phyloP scores from a whole-genome alignment of 2,113 vertebrate species.

The Anguilla rostrata region DNA sequence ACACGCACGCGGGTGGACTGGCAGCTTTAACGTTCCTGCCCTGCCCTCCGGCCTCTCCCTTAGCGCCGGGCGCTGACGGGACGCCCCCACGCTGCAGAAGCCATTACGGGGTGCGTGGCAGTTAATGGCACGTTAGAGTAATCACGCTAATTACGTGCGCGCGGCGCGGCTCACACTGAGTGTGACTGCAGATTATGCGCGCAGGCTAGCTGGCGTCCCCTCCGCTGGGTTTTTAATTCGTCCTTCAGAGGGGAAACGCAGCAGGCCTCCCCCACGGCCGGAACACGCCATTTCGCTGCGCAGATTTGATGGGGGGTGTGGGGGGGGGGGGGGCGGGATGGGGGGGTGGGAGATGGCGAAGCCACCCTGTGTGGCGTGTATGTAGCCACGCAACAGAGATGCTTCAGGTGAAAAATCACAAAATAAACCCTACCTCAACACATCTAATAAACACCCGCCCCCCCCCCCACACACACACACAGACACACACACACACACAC shows the following conservation, averaged over 20 bases:
- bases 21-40: background rate
- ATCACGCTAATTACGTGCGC: conserved; percentile 24
- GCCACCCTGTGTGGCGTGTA: background rate
- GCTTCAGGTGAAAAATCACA: background rate
- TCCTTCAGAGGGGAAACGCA: conserved; percentile 1
- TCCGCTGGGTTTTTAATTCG: conserved; percentile 10
- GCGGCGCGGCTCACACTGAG: background rate
- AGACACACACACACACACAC: no score
- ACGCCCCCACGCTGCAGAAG: background rate
- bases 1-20: background rate
- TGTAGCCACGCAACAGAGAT: background rate
- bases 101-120: background rate
- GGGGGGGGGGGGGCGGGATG: no score
- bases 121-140: conserved; percentile 20
- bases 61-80: background rate
- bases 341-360: background rate
- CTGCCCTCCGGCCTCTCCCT: background rate
- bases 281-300: background rate
- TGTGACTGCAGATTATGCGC: conserved; percentile 22
- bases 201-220: background rate
- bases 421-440: background rate
- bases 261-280: background rate
- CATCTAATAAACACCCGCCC: background rate
- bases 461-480: background rate
- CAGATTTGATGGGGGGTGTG: background rate